Evolutionary conservation across 2,888 invertebrate species (phyloP), one percentile per base, ranked within the genome.

Genomic region (Agrotis segetum): DNA sequence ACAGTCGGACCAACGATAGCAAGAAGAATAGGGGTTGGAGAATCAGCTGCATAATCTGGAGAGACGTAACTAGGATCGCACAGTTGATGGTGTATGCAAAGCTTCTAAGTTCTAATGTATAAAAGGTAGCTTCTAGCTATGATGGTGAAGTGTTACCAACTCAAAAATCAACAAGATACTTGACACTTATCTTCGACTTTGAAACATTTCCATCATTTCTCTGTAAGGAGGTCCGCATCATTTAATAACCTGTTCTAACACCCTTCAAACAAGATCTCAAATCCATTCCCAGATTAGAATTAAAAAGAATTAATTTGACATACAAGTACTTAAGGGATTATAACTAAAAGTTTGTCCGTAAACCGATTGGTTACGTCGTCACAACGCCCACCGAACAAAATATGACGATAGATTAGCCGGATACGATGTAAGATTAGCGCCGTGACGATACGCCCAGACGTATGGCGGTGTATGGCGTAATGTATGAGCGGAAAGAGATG

Each of bases 401-500:
- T 83, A 91, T 93, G 92, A 92, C 92, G 88, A 90, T 90, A 91
- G 92, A 93, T 92, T 90, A 92, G 88, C 93, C 94, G 94, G 94
- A 94, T 94, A 91, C 84, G 87, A 88, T 83, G 84, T 80, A 78
- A 91, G 91, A 93, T 93, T 90, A 92, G 89, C 89, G 85, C 86
- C 49, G 84, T 87, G 84, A 86, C 83, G 90, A 88, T 92, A 92
- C 92, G 91, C 90, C 90, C 90, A 89, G 88, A 89, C 90, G 86
- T 92, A 91, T 83, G 85, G 86, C 85, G n/a, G 29, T 3, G 67
- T 52, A 5, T 81, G 85, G 83, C 55, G 29, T 11, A 83, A 85
- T 66, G 14, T 1, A 69, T 11, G 4, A 61, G 60, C 24, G 44
- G 11, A 9, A 13, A 1, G 52, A 46, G n/a, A 21, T 40, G 9